Percentiles rank a stretch among this genome's conserved stretches.
phyloP scores from a whole-genome alignment of 2,797 vertebrate genomes.

The Pelochelys cantorii region DNA sequence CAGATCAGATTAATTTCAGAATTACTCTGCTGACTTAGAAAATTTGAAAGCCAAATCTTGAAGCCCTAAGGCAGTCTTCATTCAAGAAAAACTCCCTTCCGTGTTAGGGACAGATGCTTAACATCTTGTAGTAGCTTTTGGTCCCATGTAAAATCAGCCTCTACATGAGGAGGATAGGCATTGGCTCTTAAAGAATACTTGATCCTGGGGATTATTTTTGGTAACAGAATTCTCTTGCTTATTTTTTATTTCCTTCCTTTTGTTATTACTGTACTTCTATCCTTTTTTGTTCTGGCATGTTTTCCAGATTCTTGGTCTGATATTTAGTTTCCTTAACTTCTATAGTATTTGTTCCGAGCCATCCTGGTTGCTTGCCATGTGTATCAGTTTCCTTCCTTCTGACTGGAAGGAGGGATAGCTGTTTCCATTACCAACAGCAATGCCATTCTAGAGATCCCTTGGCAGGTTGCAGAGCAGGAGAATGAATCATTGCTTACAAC shows the following conservation, averaged over 20 bases:
- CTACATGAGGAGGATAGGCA: neutral
- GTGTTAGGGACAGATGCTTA: conserved; percentile 8
- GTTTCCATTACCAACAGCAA: conserved; percentile 47
- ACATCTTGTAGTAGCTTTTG: neutral
- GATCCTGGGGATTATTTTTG: conserved; percentile 45
- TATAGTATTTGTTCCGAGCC: conserved; percentile 27
- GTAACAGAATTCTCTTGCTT: conserved; percentile 70
- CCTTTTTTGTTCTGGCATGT: neutral
- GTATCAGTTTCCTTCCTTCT: conserved; percentile 54
- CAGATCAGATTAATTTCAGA: neutral
- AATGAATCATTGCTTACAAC: conserved; percentile 50
- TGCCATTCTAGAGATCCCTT: conserved; percentile 58
- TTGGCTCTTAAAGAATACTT: conserved; percentile 49
- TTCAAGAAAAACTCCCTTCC: neutral
- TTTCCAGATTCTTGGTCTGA: conserved; percentile 57
- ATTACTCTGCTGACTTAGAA: neutral
- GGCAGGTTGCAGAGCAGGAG: conserved; percentile 26
- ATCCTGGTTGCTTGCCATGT: conserved; percentile 59
- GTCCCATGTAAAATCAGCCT: conserved; percentile 22
- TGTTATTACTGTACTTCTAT: conserved; percentile 52
- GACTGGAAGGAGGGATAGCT: conserved; percentile 40
- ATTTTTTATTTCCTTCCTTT: conserved; percentile 74
- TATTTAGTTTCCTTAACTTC: conserved; percentile 63
- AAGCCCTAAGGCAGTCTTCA: neutral
- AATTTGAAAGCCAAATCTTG: neutral